Base-by-base conservation (phyloP, 2,113 vertebrate genomes). In the Saguinus imperator region DNA sequence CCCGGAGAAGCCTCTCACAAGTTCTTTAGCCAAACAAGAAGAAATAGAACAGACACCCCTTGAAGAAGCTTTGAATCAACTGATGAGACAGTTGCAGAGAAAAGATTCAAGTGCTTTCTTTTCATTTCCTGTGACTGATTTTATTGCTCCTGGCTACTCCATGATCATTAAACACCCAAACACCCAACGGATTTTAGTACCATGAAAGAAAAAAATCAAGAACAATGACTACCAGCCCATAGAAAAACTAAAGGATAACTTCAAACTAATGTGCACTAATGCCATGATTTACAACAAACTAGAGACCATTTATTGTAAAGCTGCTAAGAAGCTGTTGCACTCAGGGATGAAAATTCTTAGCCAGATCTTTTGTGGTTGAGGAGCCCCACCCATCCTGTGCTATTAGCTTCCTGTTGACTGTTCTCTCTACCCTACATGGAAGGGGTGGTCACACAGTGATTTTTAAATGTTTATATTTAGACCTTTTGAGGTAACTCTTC, bases 241-340 rank as follows among this genome's bases (percentile, higher is more conserved):
- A 52, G 52, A 52, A 52, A 14, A 52, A 52, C 52, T 17, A 52
- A 52, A 99, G 99, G 98, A 98, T 82, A 99, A 99, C 98, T 99
- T 99, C 98, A 99, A 98, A 96, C 98, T 99, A 17, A 99, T 99
- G 99, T 99, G 99, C 95, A 99, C 99, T 94, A 99, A 99, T 35
- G 99, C 99, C 48, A 99, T 99, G 99, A 99, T 99, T 97, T 99
- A 99, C 98, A 99, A 99, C 99, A 99, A 99, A 97, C 99, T 99
- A 25, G 99, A 99, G 90, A 99, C 99, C 2, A 99, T 99, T 98
- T 99, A 99, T 98, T 99, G 99, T 91, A 99, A 99, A 99, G 99
- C 99, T 97, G 99, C 99, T 50, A 99, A 99, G 97, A 99, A 99
- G 96, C 98, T 99, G 14, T 98, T 99, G 57, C 99, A 99, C 98